Conservation (phyloP, 2,888 invertebrate genomes). For the Melangyna quadrimaculata region DNA sequence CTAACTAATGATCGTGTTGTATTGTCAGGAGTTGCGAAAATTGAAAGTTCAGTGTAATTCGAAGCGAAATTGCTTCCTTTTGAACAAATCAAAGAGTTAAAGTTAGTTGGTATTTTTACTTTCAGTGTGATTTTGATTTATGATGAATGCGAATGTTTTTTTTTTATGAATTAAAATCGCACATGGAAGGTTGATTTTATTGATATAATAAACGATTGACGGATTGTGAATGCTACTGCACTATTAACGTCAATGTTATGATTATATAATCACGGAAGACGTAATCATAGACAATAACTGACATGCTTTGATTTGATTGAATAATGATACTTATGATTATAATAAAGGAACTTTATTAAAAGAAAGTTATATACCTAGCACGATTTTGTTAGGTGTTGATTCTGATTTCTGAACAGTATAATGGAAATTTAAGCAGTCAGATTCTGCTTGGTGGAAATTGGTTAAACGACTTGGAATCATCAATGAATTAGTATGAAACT, state of each 20-base stretch:
- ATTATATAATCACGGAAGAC: slow-evolving; percentile 22
- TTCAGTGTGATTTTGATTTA: slow-evolving; percentile 29
- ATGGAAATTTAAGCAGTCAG: background rate
- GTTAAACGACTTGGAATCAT: background rate
- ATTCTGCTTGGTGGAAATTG: background rate
- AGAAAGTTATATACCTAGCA: background rate
- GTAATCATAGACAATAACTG: slow-evolving; percentile 9
- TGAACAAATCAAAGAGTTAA: background rate
- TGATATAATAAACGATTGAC: slow-evolving; percentile 15
- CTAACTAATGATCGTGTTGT: slow-evolving; percentile 25
- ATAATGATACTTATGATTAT: slow-evolving; percentile 4
- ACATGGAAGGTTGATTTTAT: slow-evolving; percentile 5
- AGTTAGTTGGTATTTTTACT: background rate
- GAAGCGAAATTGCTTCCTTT: slow-evolving; percentile 25
- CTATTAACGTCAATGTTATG: slow-evolving; percentile 12
- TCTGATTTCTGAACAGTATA: background rate
- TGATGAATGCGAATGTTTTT: slow-evolving; percentile 1
- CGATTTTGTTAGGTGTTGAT: background rate
- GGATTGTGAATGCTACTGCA: slow-evolving; percentile 1
- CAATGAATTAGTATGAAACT: too few relatives aligned
- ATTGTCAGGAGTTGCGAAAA: slow-evolving; percentile 19
- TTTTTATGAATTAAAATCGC: slow-evolving; percentile 12
- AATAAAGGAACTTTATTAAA: background rate
- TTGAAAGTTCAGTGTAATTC: slow-evolving; percentile 19
- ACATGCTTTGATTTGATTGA: slow-evolving; percentile 14